Percentiles rank a stretch among this genome's conserved stretches.
These are phyloP conservation scores for Tiliacea citrago DNA, from an alignment of 2,888 invertebrate species.

Conservation along the genomic window DNA sequence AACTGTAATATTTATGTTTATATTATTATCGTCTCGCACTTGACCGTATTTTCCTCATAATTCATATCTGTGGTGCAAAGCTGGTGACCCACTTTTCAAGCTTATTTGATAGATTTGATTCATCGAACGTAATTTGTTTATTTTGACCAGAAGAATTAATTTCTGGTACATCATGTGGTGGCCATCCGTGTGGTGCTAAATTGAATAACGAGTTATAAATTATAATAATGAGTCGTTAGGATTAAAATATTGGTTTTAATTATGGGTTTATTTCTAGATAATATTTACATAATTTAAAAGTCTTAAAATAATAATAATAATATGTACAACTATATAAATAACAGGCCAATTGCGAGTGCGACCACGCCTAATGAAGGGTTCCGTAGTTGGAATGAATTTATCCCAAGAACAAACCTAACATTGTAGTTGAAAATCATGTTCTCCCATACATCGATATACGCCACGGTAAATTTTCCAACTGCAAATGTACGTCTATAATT, in stretches of 20 bases:
- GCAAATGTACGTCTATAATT: too few relatives aligned
- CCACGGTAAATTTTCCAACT: too few relatives aligned
- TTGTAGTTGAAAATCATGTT: too few relatives aligned
- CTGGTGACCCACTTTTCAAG: slow-evolving; percentile 44
- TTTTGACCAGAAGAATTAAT: slow-evolving; percentile 16
- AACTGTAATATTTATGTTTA: slow-evolving; percentile 5
- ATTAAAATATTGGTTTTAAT: background rate
- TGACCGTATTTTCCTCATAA: slow-evolving; percentile 57
- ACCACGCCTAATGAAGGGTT: too few relatives aligned
- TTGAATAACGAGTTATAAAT: background rate
- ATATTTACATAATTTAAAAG: too few relatives aligned
- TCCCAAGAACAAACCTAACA: too few relatives aligned
- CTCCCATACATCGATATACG: too few relatives aligned
- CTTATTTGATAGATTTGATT: slow-evolving; percentile 31
- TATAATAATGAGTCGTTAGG: background rate
- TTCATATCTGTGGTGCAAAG: slow-evolving; percentile 25
- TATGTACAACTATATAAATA: too few relatives aligned
- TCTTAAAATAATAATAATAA: too few relatives aligned
- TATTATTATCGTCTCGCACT: slow-evolving; percentile 27
- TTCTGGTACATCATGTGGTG: slow-evolving; percentile 21
- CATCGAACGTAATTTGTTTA: slow-evolving; percentile 38
- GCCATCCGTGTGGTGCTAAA: background rate
- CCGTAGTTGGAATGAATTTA: too few relatives aligned
- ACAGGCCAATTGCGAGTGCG: too few relatives aligned
- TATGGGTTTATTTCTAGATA: too few relatives aligned